Conservation (phyloP, 2,797 vertebrate genomes). For the Masticophis lateralis region DNA sequence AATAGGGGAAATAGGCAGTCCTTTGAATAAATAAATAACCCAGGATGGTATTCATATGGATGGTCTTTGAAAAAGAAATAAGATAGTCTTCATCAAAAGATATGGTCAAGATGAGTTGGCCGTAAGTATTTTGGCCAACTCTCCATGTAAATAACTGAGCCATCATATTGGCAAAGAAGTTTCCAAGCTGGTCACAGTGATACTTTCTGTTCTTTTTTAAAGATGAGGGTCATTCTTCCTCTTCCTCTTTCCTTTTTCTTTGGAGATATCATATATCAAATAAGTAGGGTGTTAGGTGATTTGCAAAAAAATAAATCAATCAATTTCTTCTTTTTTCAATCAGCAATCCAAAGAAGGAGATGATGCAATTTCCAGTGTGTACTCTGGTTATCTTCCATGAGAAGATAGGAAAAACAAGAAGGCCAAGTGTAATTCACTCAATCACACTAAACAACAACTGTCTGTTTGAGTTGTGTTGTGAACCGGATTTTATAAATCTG, state of each 20-base stretch:
- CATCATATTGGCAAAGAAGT: neutral
- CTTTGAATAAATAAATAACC: neutral
- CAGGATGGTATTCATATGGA: neutral
- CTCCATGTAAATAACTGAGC: neutral
- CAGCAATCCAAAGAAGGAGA: neutral
- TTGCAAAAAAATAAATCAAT: neutral
- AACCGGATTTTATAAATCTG: neutral
- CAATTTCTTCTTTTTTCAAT: neutral
- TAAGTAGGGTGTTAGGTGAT: neutral
- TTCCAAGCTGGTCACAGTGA: neutral
- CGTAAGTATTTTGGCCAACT: neutral
- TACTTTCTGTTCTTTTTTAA: neutral
- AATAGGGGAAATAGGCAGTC: neutral
- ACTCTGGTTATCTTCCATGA: neutral
- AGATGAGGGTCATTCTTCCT: neutral
- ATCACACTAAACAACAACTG: neutral
- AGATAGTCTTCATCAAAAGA: neutral
- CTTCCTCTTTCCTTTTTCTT: neutral
- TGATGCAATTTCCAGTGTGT: neutral
- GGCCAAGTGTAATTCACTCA: neutral
- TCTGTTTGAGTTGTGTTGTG: neutral
- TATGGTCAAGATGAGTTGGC: too few relatives aligned
- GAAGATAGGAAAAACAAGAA: neutral
- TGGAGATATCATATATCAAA: neutral
- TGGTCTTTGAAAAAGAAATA: neutral